Base-by-base conservation (phyloP, 92 coral and sea anemone genomes). In the Epizoanthus fatuus region DNA sequence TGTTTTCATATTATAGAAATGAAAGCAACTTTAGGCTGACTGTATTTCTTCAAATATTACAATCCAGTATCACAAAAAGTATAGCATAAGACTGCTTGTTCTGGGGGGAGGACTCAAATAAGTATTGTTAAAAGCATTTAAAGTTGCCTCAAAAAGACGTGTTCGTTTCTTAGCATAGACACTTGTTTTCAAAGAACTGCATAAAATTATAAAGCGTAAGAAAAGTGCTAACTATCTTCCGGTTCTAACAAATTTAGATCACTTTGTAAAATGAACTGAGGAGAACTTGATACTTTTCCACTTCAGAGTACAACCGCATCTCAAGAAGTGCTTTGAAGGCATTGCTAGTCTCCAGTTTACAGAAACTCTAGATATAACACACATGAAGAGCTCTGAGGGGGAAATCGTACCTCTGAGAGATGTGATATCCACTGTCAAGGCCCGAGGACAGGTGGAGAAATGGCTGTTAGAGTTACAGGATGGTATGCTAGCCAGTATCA, bases 381-480 rank as follows among this genome's bases (percentile, higher is more conserved):
- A 91, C 87, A 75, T 96, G 83, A 95, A 93, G 94, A 96, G 99
- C 74, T 96, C 99, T 10, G 99, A 96, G 70, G 99, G 99, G 44
- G 99, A 96, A 85, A 64, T 96, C 35, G 98, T 96, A 25, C 90
- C 89, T 14, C 95, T 96, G 7, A 93, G 86, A 58, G 99, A 96
- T 79, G 91, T 78, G 32, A 96, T 96, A 35, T 96, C 99, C 14
- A 96, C 99, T 51, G 58, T 96, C 12, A 96, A 96, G 85, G 99
- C 99, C 37, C 93, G 99, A 83, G 99, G 99, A 29, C 99, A 96
- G 84, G 99, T 96, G 51, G 99, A 96, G 79, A 96, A 96, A 53
- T 96, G 99, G 99, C 83, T 96, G 84, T 86, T 96, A 65, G 99
- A 96, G 86, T 83, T 97, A 16, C 99, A 97, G 83, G 93, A 91